These are phyloP conservation scores for Parochlus steinenii DNA, from an alignment of 2,888 invertebrate genomes.

Conservation along the genomic window DNA sequence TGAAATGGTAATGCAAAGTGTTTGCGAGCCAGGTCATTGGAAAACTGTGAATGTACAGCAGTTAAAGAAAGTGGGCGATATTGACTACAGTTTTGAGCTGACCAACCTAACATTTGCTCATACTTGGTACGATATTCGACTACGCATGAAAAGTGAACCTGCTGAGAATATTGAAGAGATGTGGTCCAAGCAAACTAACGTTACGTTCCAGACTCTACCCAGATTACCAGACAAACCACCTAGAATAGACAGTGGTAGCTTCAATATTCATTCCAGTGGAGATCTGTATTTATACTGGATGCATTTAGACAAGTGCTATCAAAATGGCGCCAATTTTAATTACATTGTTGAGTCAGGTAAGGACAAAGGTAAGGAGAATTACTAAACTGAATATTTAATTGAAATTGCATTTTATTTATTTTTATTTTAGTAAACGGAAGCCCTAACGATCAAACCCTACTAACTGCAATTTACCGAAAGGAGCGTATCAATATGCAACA, in stretches of 20 bases:
- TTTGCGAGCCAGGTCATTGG: conserved; percentile 2
- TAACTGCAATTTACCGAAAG: conserved; percentile 3
- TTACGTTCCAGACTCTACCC: conserved; percentile 37
- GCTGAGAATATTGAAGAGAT: conserved; percentile 37
- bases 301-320: conserved; percentile 44
- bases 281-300: conserved; percentile 66
- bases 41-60: conserved; percentile 28
- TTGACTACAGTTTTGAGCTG: conserved; percentile 32
- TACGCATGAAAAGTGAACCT: conserved; percentile 42
- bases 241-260: conserved; percentile 52
- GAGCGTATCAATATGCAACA: conserved; percentile 26
- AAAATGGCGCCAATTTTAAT: conserved; percentile 57
- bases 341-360: conserved; percentile 39
- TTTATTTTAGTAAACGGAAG: too few species aligned
- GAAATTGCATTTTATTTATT: too few species aligned
- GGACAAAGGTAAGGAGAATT: too few species aligned
- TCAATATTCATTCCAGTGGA: conserved; percentile 42
- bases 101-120: conserved; percentile 48
- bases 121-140: conserved; percentile 52
- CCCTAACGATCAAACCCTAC: not conserved
- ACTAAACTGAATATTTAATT: too few species aligned
- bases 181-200: conserved; percentile 53
- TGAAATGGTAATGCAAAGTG: not conserved
- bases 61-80: conserved; percentile 27
- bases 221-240: conserved; percentile 47